Evolutionary conservation across 2,797 vertebrate species (phyloP).

Genomic region (Parauchenoglanis punctatus): DNA sequence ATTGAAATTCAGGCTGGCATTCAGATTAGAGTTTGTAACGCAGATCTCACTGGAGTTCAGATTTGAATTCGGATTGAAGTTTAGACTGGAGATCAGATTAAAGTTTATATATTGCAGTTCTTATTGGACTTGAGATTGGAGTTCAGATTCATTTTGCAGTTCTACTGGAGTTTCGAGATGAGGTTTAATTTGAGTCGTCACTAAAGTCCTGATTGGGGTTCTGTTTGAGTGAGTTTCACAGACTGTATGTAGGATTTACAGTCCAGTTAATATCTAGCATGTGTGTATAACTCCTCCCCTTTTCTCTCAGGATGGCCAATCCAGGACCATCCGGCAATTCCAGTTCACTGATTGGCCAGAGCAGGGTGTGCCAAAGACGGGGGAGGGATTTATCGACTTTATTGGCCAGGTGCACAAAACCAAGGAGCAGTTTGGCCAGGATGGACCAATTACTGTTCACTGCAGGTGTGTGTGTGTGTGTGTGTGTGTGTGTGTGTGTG

Average conservation of each 20-base stretch:
- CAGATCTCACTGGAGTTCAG: too few relatives aligned
- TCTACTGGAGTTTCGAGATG: not conserved
- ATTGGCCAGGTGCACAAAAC: constrained; percentile 99
- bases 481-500: constrained; percentile 27
- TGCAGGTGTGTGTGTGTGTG: constrained; percentile 80
- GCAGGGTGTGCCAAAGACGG: constrained; percentile 96
- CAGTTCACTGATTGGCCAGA: constrained; percentile 99
- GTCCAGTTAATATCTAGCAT: not conserved
- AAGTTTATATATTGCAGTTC: not conserved
- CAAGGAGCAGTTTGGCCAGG: constrained; percentile 98
- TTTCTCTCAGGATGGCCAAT: constrained; percentile 87
- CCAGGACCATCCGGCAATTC: constrained; percentile 96
- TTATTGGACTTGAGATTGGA: not conserved
- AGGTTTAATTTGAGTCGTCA: not conserved
- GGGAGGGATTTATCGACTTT: constrained; percentile 96
- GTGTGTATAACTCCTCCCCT: not conserved
- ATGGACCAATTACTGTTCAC: constrained; percentile 95
- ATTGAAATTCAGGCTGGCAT: accelerated
- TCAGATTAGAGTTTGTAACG: not conserved
- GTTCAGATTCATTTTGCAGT: not conserved
- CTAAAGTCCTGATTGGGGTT: not conserved
- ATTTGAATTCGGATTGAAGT: not conserved
- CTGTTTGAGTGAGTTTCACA: not conserved
- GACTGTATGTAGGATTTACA: not conserved
- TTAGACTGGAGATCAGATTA: not conserved